Conservation (phyloP, 2,113 vertebrate species). For the Thoracochromis brauschi region DNA sequence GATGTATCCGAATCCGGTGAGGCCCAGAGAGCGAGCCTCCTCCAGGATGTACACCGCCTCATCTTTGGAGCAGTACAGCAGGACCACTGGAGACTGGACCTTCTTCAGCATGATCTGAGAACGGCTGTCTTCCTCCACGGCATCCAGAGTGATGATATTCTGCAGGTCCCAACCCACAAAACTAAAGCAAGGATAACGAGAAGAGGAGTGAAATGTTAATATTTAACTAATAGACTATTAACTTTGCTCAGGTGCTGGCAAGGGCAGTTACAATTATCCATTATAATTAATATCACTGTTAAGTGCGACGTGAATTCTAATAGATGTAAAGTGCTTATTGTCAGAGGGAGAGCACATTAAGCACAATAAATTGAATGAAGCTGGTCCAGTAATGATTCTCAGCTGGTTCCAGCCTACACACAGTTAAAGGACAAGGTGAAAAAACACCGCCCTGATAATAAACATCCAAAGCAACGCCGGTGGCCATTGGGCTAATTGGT, state of each 20-base stretch:
- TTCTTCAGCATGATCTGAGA: constrained; percentile 95
- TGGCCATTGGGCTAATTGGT: constrained; percentile 64
- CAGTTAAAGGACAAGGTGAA: neutral
- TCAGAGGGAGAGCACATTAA: constrained; percentile 27
- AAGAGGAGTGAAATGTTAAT: constrained; percentile 31
- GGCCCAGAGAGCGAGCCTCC: constrained; percentile 90
- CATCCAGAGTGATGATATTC: constrained; percentile 85
- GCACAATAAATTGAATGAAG: constrained; percentile 17
- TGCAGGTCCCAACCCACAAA: constrained; percentile 99
- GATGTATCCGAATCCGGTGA: constrained; percentile 94
- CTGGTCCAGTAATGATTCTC: neutral
- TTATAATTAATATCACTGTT: constrained; percentile 45
- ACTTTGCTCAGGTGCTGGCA: constrained; percentile 25
- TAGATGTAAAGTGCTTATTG: constrained; percentile 14
- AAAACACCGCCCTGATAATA: neutral
- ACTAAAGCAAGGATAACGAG: constrained; percentile 45
- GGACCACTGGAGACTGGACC: constrained; percentile 90
- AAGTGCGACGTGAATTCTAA: constrained; percentile 32
- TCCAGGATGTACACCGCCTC: constrained; percentile 90
- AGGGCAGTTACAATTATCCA: constrained; percentile 28
- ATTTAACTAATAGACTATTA: constrained; percentile 32
- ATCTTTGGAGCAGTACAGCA: constrained; percentile 95
- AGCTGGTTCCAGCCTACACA: neutral
- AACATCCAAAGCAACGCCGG: constrained; percentile 73
- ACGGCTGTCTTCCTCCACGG: constrained; percentile 85